phyloP scores from a whole-genome alignment of 2,113 vertebrate species.

The Nycticebus coucang region DNA sequence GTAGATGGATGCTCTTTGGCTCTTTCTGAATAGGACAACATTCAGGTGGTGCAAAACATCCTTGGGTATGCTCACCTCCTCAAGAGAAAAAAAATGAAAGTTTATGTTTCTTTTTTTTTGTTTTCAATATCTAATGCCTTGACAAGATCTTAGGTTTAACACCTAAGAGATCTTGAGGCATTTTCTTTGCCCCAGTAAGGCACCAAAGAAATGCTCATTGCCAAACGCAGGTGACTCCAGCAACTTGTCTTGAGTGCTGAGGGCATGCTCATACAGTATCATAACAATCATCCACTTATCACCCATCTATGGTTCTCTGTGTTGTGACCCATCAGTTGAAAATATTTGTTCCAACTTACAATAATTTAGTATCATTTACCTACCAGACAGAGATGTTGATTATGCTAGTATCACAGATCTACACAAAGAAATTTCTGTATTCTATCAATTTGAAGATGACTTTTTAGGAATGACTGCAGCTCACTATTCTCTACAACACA shows the following conservation, averaged over 20 bases:
- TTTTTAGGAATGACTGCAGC: background rate
- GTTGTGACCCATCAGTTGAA: background rate
- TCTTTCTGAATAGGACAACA: background rate
- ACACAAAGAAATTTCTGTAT: background rate
- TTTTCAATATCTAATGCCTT: background rate
- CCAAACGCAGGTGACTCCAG: background rate
- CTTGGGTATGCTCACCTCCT: background rate
- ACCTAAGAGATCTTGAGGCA: background rate
- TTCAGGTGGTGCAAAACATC: background rate
- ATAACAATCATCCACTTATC: background rate
- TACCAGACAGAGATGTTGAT: background rate
- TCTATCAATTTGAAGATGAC: background rate
- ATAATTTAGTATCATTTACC: background rate
- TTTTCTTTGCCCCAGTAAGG: background rate
- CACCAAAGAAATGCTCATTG: background rate
- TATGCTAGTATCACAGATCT: background rate
- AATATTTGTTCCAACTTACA: background rate
- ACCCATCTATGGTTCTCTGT: background rate
- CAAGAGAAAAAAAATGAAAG: background rate
- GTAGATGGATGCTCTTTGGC: background rate
- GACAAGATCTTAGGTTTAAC: background rate
- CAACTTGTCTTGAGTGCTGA: background rate
- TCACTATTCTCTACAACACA: background rate
- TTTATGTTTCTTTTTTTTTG: background rate
- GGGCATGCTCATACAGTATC: background rate